Conservation (phyloP, 1,140 invertebrate genomes). For the Lordiphosa clarofinis region DNA sequence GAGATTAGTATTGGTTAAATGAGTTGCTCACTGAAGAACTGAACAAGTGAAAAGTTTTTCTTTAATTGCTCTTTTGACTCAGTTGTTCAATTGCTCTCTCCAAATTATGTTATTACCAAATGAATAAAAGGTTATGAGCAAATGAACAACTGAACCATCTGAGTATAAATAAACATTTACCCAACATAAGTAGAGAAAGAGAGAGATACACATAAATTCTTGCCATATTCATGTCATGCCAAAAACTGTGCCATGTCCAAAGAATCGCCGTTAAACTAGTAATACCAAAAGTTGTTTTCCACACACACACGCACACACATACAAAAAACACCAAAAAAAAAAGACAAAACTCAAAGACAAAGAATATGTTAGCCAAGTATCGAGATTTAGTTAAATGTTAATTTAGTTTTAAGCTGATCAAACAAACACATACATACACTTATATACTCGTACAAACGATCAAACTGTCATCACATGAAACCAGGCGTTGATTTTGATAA, state of each 20-base stretch:
- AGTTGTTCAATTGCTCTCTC: too few species aligned
- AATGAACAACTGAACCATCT: too few species aligned
- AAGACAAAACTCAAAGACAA: conserved; percentile 20
- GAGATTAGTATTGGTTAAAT: conserved; percentile 5
- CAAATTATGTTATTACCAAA: too few species aligned
- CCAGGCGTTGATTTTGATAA: not conserved
- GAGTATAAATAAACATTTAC: too few species aligned
- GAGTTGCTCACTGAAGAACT: too few species aligned
- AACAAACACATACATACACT: conserved; percentile 7
- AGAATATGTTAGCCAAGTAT: conserved; percentile 39
- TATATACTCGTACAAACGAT: conserved; percentile 1
- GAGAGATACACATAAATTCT: too few species aligned
- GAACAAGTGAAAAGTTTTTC: too few species aligned
- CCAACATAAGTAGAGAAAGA: too few species aligned
- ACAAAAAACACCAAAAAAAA: conserved; percentile 19
- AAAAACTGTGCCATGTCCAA: conserved; percentile 39
- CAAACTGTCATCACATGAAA: conserved; percentile 53
- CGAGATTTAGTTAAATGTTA: conserved; percentile 58
- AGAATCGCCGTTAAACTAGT: conserved; percentile 23
- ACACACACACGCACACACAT: not conserved
- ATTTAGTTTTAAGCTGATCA: conserved; percentile 50
- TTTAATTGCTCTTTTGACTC: too few species aligned
- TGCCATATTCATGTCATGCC: conserved; percentile 74
- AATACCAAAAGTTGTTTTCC: conserved; percentile 18
- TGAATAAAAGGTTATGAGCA: too few species aligned